phyloP scores from a whole-genome alignment of 2,888 invertebrate genomes.

The Calliphora vomitoria region DNA sequence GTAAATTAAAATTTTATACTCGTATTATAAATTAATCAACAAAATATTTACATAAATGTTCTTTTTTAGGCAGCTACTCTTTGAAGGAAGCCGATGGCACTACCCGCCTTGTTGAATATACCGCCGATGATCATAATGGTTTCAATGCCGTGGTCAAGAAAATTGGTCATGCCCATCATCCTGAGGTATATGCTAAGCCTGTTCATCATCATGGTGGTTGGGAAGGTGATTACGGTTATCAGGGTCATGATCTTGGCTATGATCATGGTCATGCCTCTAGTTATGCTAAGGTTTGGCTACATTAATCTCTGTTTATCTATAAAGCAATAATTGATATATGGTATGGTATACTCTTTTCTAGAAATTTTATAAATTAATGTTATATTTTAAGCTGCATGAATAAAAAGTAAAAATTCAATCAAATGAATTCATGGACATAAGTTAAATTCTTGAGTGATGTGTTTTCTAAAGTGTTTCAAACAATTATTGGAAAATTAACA shows the following conservation, averaged over 20 bases:
- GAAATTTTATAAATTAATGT: not conserved
- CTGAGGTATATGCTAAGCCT: conserved; percentile 73
- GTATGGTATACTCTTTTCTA: not conserved
- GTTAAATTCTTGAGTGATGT: too few species aligned
- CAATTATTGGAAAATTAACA: too few species aligned
- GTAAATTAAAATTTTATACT: conserved; percentile 70
- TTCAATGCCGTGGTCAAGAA: conserved; percentile 85
- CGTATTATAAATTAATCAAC: too few species aligned
- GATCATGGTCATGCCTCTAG: conserved; percentile 78
- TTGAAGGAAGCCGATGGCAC: conserved; percentile 85
- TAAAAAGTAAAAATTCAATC: conserved; percentile 5
- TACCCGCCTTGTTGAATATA: conserved; percentile 85
- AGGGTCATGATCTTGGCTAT: conserved; percentile 25
- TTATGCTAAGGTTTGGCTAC: conserved; percentile 79
- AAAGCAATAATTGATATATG: not conserved
- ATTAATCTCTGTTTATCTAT: not conserved
- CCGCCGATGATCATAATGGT: conserved; percentile 85
- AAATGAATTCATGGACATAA: too few species aligned
- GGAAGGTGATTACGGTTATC: conserved; percentile 48
- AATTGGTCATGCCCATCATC: conserved; percentile 83
- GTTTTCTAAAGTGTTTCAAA: too few species aligned
- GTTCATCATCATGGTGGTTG: conserved; percentile 52
- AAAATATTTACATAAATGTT: too few species aligned
- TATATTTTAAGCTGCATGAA: conserved; percentile 37
- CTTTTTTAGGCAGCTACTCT: conserved; percentile 82